Conservation (phyloP, 2,797 vertebrate genomes). For the Cetoscarus ocellatus region DNA sequence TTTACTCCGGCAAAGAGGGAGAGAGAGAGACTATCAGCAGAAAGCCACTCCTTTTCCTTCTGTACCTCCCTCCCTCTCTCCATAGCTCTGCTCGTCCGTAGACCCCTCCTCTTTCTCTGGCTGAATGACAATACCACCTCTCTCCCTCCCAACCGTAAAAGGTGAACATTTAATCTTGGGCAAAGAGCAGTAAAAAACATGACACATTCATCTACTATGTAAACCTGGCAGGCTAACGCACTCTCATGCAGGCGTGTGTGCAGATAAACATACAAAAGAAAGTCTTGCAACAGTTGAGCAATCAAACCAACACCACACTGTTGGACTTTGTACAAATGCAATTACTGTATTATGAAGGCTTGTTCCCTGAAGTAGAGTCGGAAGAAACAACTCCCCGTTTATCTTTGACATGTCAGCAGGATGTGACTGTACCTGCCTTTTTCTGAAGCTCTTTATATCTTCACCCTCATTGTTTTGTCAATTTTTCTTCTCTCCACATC, state of each 20-base stretch:
- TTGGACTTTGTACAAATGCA: constrained; percentile 27
- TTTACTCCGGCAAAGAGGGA: constrained; percentile 71
- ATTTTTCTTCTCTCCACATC: constrained; percentile 75
- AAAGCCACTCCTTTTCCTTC: constrained; percentile 87
- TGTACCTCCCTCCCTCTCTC: constrained; percentile 64
- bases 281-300: constrained; percentile 56
- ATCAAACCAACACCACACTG: constrained; percentile 44
- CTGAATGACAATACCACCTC: constrained; percentile 81
- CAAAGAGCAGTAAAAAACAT: constrained; percentile 77
- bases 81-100: constrained; percentile 41
- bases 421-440: constrained; percentile 82
- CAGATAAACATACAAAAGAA: constrained; percentile 41
- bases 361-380: constrained; percentile 25
- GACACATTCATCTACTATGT: constrained; percentile 77
- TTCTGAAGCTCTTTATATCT: constrained; percentile 40
- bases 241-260: constrained; percentile 16
- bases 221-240: constrained; percentile 53
- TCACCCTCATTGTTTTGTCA: constrained; percentile 76
- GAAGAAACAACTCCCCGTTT: constrained; percentile 40
- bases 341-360: constrained; percentile 40
- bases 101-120: constrained; percentile 74
- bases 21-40: constrained; percentile 77
- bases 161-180: constrained; percentile 85
- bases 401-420: constrained; percentile 71
- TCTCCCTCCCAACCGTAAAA: constrained; percentile 84